Base-by-base conservation (phyloP, 92 coral and sea anemone species). In the Montipora capitata region DNA sequence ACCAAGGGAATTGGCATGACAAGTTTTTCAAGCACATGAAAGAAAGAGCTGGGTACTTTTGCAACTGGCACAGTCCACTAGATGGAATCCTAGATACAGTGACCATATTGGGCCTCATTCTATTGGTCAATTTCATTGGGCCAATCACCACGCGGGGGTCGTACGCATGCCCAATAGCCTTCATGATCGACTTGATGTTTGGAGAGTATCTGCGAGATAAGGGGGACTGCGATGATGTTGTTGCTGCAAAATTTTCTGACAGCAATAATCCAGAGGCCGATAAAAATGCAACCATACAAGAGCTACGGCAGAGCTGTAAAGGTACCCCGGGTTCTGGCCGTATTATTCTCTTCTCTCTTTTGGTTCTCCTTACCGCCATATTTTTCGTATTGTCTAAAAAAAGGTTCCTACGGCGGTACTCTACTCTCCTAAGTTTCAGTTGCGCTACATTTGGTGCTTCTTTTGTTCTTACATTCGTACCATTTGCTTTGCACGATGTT, bases 1-100 rank as follows among this genome's bases (percentile, higher is more conserved):
- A 38, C 66, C 80, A 7, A 85, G 93, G 49, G 38, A 3, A 27
- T 27, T 27, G 35, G 35, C 35, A 27, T 27, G 35, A 27, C 35
- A 27, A 27, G 35, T 27, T 27, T 27, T 27, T 27, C 35, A 27
- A 27, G 35, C 35, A 27, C 35, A 27, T 27, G 35, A 27, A 27
- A 27, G 35, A 27, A 27, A 27, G 35, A 27, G 35, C 35, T 27
- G 35, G 35, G 35, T 27, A 27, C 35, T 27, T 89, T 40, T 89
- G 92, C 65, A 58, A 76, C 73, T 89, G 93, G 93, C 49, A 74
- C 17, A 83, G 69, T 17, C 89, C 89, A 11, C 41, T 84, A 7
- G 73, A 82, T 27, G 93, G 89, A n/a, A 77, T 89, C 8, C 35
- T 27, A 27, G 35, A 27, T 27, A 27, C 35, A 27, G 35, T 27